phyloP scores from a whole-genome alignment of 2,113 vertebrate genomes.

The Cervus canadensis region DNA sequence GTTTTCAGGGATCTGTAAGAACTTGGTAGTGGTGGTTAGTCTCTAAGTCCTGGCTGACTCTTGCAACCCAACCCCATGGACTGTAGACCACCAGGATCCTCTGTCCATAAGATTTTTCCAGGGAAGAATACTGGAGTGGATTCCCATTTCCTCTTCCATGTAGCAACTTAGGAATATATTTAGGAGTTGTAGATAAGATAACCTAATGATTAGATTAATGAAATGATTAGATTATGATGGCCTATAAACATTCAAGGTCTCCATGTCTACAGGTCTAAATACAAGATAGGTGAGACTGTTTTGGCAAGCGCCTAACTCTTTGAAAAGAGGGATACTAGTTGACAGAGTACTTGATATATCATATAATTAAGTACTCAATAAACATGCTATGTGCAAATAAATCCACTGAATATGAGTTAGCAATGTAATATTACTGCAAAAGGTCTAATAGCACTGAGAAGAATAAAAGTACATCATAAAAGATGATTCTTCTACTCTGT shows the following conservation, averaged over 20 bases:
- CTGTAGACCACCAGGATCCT: background rate
- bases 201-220: background rate
- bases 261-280: background rate
- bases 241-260: background rate
- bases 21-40: background rate
- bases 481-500: background rate
- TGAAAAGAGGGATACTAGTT: background rate
- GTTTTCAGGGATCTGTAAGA: background rate
- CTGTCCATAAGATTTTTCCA: background rate
- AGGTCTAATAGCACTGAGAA: background rate
- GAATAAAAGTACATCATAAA: background rate
- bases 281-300: background rate
- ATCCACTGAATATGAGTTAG: background rate
- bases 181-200: background rate
- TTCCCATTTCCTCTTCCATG: background rate
- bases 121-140: background rate
- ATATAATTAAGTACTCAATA: background rate
- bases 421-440: background rate
- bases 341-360: background rate
- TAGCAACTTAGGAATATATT: background rate
- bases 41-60: background rate
- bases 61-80: background rate
- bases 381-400: background rate
- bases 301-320: background rate
- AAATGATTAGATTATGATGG: background rate